Evolutionary conservation across 2,797 vertebrate species (phyloP), one percentile per base, ranked within the genome.

Genomic region (Thalassophryne amazonica): DNA sequence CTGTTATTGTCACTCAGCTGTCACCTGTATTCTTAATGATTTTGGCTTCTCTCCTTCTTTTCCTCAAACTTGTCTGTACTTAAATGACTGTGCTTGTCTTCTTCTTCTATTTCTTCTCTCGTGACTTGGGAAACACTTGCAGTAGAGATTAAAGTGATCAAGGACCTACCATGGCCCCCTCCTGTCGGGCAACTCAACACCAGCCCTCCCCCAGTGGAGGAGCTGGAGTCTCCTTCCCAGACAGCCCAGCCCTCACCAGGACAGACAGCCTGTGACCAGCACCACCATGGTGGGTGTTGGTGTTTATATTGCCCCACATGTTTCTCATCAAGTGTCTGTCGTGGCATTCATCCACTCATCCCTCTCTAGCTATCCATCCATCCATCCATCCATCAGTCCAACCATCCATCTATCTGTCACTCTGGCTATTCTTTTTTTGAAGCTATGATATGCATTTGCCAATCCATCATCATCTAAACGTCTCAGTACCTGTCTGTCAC

Each of bases 81-180:
- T 62, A 37, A 37, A 27, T 63, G 18, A 33, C 60, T 68, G 52
- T 61, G 10, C 42, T 68, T 52, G 11, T 40, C 60, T 39, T 62
- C 53, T 45, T 82, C 68, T 61, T 48, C 69, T 82, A 46, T 46
- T 52, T 85, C 47, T 87, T 50, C 43, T 73, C 56, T 65, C 62
- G 45, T 64, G 61, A 50, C 58, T 47, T 11, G 66, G 72, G 68
- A 43, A 46, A 73, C 66, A 51, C 69, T 87, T 92, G 91, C 92
- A 98, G 96, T 98, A 90, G 97, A 99, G 92, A 97, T 99, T 92
- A 98, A 98, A 93, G 96, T 96, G 88, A 97, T 97, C 91, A 95
- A 97, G 93, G 95, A 98, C 89, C 92, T 99, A 81, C 97, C 96
- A 16, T 98, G 97, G 96, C 96, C 97, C 57, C 97, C 95, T 2